A percentile compares a stretch with the other conserved stretches of the same genome.
Conservation (phyloP, 2,113 vertebrate genomes). For the Pyxicephalus adspersus region DNA sequence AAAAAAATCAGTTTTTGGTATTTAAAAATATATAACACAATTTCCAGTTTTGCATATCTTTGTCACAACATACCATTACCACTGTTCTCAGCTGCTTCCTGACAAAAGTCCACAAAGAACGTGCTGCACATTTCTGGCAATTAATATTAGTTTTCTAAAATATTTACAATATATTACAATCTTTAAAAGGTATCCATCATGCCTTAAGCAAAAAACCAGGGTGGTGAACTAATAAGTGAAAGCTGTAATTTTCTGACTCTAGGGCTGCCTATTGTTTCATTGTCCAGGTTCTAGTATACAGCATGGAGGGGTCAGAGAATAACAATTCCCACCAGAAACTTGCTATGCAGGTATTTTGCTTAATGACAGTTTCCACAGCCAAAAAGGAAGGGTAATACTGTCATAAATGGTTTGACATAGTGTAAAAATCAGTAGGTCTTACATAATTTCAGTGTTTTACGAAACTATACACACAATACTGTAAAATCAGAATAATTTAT, state of each 20-base stretch:
- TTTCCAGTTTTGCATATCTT: slow-evolving; percentile 66
- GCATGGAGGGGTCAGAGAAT: no score
- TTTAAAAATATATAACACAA: slow-evolving; percentile 71
- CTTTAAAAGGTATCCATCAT: slow-evolving; percentile 45
- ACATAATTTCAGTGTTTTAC: slow-evolving; percentile 73
- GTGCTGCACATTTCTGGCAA: slow-evolving; percentile 55
- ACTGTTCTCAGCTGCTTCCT: slow-evolving; percentile 31
- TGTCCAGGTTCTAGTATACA: no score
- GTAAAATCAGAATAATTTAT: slow-evolving; percentile 75
- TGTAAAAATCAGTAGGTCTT: slow-evolving; percentile 69
- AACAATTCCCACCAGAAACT: no score
- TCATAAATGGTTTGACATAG: slow-evolving; percentile 2
- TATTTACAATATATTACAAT: slow-evolving; percentile 80
- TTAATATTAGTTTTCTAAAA: slow-evolving; percentile 66
- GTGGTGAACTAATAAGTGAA: no score
- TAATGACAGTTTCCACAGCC: slow-evolving; percentile 23
- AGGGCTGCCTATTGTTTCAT: no score
- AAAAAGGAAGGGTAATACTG: background rate
- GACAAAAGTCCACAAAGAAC: slow-evolving; percentile 47
- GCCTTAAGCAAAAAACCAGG: no score
- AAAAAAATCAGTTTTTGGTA: slow-evolving; percentile 67
- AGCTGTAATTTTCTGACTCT: no score
- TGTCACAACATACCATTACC: slow-evolving; percentile 59
- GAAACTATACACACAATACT: slow-evolving; percentile 72
- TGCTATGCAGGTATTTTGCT: no score